Conservation (phyloP, 2,797 vertebrate species). For the Epinephelus malabaricus region DNA sequence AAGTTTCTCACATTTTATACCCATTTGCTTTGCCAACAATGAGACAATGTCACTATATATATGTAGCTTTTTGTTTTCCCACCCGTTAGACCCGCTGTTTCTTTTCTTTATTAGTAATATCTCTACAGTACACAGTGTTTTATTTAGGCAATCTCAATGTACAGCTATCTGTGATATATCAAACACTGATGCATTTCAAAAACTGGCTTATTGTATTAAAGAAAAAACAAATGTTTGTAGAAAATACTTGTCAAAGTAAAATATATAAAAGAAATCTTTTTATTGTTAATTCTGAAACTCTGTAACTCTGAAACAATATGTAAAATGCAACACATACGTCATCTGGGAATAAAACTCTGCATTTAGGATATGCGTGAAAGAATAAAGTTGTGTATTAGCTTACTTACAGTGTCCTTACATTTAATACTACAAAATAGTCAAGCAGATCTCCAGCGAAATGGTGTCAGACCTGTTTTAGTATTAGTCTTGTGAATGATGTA, state of each 20-base stretch:
- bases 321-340: constrained; percentile 7
- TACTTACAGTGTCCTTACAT: constrained; percentile 11
- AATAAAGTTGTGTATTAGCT: constrained; percentile 32
- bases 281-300: background rate
- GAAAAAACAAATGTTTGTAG: constrained; percentile 5
- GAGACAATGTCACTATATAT: background rate
- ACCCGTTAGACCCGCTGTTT: background rate
- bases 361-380: constrained; percentile 23
- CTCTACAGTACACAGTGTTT: constrained; percentile 2
- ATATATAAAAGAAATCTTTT: constrained; percentile 16
- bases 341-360: constrained; percentile 12
- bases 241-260: constrained; percentile 8
- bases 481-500: too few species aligned
- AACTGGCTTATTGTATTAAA: constrained; percentile 14
- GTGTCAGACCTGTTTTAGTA: background rate
- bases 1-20: background rate
- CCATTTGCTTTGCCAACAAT: background rate
- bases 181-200: constrained; percentile 4
- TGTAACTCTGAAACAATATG: background rate
- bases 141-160: background rate
- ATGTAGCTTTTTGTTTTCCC: background rate
- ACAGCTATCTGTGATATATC: background rate
- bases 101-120: constrained; percentile 2
- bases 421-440: constrained; percentile 11
- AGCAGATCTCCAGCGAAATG: constrained; percentile 13